Evolutionary conservation across 2,797 vertebrate genomes (phyloP).

Genomic region (Zalophus californianus): DNA sequence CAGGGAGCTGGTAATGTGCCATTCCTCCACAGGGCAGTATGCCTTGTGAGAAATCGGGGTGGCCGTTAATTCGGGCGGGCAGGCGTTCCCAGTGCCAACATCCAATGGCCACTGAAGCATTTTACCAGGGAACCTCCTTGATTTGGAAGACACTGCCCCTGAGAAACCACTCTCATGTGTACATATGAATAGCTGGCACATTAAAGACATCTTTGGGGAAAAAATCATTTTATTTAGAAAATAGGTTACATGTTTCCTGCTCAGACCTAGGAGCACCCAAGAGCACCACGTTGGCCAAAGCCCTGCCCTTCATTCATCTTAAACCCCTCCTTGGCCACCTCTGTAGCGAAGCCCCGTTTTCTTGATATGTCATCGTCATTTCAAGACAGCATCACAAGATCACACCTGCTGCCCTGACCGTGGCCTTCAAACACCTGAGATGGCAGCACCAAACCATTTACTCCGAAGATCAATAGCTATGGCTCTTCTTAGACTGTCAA

Average conservation of each 20-base stretch:
- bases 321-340: background rate
- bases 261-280: background rate
- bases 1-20: constrained; percentile 82
- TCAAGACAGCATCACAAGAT: background rate
- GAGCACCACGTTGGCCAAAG: background rate
- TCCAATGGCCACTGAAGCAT: constrained; percentile 45
- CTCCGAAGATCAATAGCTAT: background rate
- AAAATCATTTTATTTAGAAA: constrained; percentile 79
- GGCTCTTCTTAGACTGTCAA: background rate
- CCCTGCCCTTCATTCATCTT: background rate
- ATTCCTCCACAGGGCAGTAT: constrained; percentile 69
- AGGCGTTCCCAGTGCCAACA: constrained; percentile 64
- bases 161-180: constrained; percentile 63
- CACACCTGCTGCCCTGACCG: background rate
- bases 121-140: constrained; percentile 63
- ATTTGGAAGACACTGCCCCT: constrained; percentile 66
- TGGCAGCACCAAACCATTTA: background rate
- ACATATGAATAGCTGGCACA: constrained; percentile 69
- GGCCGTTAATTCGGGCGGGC: constrained; percentile 55
- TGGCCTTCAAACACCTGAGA: background rate
- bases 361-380: background rate
- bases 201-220: constrained; percentile 64
- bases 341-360: background rate
- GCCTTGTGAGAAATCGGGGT: constrained; percentile 51
- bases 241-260: background rate